Evolutionary conservation across 2,888 invertebrate genomes (phyloP).

Genomic region (Morpho achilles): DNA sequence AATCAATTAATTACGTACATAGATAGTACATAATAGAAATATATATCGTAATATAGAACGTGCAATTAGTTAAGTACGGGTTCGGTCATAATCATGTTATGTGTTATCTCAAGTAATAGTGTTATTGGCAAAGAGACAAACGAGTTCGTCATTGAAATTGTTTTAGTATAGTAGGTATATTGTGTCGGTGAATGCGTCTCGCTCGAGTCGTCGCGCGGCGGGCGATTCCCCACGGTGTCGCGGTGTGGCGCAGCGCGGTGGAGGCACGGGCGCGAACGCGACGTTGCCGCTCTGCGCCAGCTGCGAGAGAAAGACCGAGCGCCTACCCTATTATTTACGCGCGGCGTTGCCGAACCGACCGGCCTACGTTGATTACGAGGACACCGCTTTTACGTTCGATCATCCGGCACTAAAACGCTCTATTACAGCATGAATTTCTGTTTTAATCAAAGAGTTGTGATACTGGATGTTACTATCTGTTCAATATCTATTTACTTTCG

Average conservation of each 20-base stretch:
- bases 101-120: constrained; percentile 12
- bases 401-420: constrained; percentile 58
- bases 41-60: constrained; percentile 13
- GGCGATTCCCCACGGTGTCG: constrained; percentile 48
- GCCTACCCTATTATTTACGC: constrained; percentile 79
- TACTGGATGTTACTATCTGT: too few species aligned
- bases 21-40: constrained; percentile 13
- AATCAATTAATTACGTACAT: neutral
- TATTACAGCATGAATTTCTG: constrained; percentile 42
- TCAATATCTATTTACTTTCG: too few species aligned
- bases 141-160: constrained; percentile 21
- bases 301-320: constrained; percentile 77
- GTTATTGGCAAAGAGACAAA: constrained; percentile 14
- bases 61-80: neutral
- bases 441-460: constrained; percentile 1
- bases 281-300: constrained; percentile 75
- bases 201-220: constrained; percentile 46
- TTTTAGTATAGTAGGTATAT: constrained; percentile 64
- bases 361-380: constrained; percentile 79
- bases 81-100: neutral
- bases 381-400: constrained; percentile 78
- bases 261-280: constrained; percentile 48
- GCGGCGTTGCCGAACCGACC: constrained; percentile 72
- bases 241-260: constrained; percentile 32
- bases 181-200: constrained; percentile 61